These are phyloP conservation scores for Tympanoctomys barrerae DNA, from an alignment of 2,797 vertebrate species.

Conservation along the genomic window DNA sequence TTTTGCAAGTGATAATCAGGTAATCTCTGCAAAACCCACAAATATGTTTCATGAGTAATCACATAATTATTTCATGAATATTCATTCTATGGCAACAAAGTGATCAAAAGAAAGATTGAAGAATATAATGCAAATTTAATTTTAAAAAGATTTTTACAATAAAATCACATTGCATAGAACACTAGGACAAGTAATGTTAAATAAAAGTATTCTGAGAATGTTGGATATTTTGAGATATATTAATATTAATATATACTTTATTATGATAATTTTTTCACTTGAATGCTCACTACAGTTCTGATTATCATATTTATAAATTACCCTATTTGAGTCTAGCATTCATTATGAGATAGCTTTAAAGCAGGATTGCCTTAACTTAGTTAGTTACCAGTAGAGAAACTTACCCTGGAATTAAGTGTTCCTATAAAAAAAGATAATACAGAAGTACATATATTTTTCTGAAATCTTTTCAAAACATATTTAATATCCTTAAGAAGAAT, in stretches of 20 bases:
- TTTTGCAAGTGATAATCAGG: background rate
- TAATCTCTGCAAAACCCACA: background rate
- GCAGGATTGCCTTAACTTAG: background rate
- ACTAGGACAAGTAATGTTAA: background rate
- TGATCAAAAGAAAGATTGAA: background rate
- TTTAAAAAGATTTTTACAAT: background rate
- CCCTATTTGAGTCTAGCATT: constrained; percentile 8
- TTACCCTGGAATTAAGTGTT: background rate
- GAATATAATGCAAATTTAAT: background rate
- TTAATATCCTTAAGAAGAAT: background rate
- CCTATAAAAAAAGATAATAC: background rate
- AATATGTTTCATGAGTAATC: background rate
- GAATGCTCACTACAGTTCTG: background rate
- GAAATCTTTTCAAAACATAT: constrained; percentile 15
- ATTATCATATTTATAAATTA: background rate
- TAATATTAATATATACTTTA: background rate
- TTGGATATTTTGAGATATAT: background rate
- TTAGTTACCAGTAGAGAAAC: background rate
- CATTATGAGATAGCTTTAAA: background rate
- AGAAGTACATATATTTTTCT: background rate
- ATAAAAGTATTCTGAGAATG: background rate
- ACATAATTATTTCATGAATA: background rate
- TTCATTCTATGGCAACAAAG: background rate
- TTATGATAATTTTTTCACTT: background rate
- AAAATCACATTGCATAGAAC: background rate